Evolutionary conservation across 2,113 vertebrate species (phyloP).

Genomic region (Corythaeola cristata): DNA sequence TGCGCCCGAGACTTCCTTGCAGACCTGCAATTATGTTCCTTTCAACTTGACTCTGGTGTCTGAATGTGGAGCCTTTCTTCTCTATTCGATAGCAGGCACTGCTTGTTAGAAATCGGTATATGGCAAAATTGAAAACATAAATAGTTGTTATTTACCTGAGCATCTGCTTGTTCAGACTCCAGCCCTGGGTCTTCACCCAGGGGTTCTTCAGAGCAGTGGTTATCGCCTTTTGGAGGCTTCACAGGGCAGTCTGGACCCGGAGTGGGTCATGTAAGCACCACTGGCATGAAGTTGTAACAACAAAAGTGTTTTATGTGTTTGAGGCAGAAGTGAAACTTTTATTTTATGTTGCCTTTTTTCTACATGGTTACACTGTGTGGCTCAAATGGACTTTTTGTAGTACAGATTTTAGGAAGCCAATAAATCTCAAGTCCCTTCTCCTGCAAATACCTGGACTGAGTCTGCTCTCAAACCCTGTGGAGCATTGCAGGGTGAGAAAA

Average conservation of each 20-base stretch:
- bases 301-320: not conserved
- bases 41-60: not conserved
- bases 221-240: not conserved
- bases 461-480: accelerated
- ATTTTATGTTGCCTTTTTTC: not conserved
- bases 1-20: accelerated
- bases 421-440: not conserved
- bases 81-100: too few species aligned
- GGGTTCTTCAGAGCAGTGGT: not conserved
- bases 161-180: not conserved
- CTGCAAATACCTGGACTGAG: not conserved
- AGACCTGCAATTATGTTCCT: not conserved
- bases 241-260: not conserved
- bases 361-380: not conserved
- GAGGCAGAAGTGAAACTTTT: not conserved
- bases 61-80: not conserved
- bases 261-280: accelerated
- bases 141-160: not conserved
- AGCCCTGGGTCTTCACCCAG: too few species aligned
- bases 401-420: not conserved
- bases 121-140: not conserved
- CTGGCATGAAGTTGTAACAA: not conserved
- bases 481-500: not conserved
- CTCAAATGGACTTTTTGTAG: not conserved
- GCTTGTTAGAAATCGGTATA: not conserved